These are phyloP conservation scores for Stegophylla sp. DNA, from an alignment of 2,888 invertebrate genomes.

Conservation along the genomic window DNA sequence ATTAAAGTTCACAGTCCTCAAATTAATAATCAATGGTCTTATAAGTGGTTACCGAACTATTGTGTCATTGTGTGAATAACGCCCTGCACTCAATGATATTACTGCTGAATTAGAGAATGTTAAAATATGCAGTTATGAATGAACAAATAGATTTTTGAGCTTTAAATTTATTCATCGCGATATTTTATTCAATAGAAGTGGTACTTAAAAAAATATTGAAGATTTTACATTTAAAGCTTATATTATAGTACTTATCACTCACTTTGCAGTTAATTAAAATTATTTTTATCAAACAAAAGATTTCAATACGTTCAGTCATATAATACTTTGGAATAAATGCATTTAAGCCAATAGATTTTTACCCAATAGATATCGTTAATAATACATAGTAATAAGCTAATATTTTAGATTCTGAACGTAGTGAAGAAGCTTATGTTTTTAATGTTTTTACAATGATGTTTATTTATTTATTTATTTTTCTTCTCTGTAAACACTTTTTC, in stretches of 20 bases:
- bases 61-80: not conserved
- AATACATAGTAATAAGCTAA: too few species aligned
- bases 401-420: too few species aligned
- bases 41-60: not conserved
- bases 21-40: constrained; percentile 1
- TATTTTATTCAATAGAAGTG: too few species aligned
- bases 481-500: too few species aligned
- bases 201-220: constrained; percentile 9
- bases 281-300: not conserved
- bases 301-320: not conserved
- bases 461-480: too few species aligned
- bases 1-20: constrained; percentile 6
- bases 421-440: too few species aligned
- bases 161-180: not conserved
- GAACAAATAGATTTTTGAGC: not conserved
- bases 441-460: too few species aligned
- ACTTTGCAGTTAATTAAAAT: constrained; percentile 1
- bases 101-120: not conserved
- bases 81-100: not conserved
- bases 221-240: not conserved
- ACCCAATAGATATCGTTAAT: not conserved
- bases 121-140: not conserved
- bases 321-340: too few species aligned
- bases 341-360: too few species aligned
- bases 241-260: not conserved